phyloP scores from a whole-genome alignment of 2,888 invertebrate genomes.

The Drosophila dives region DNA sequence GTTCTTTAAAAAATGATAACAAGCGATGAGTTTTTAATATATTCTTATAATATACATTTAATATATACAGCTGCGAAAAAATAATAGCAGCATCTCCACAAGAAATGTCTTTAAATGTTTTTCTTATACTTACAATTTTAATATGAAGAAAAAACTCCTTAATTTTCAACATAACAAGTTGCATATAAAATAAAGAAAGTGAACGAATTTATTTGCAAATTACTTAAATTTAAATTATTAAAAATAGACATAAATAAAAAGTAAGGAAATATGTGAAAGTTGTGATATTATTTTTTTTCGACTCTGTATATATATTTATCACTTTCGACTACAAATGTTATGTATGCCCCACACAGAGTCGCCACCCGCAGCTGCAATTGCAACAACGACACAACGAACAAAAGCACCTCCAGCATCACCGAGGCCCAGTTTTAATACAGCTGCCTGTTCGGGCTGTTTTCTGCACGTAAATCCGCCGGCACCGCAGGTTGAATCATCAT shows the following conservation, averaged over 20 bases:
- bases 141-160: not conserved
- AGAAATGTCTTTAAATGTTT: not conserved
- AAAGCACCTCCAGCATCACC: conserved; percentile 47
- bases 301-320: not conserved
- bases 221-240: not conserved
- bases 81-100: too few relatives aligned
- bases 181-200: too few relatives aligned
- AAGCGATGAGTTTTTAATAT: not conserved
- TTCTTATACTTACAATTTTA: too few relatives aligned
- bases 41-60: not conserved
- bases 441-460: conserved; percentile 80
- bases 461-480: conserved; percentile 45
- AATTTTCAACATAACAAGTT: not conserved
- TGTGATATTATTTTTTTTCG: too few relatives aligned
- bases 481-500: not conserved
- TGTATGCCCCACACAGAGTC: conserved; percentile 10
- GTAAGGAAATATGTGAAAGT: too few relatives aligned
- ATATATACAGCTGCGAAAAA: not conserved
- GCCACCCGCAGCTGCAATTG: conserved; percentile 27
- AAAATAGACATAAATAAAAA: not conserved
- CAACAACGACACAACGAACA: conserved; percentile 35
- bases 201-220: not conserved
- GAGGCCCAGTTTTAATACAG: conserved; percentile 58
- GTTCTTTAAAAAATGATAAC: not conserved
- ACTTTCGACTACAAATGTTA: not conserved